Percentiles rank a stretch among this genome's conserved stretches.
Conservation (phyloP, 1,140 invertebrate genomes). For the Eupristina koningsbergeri region DNA sequence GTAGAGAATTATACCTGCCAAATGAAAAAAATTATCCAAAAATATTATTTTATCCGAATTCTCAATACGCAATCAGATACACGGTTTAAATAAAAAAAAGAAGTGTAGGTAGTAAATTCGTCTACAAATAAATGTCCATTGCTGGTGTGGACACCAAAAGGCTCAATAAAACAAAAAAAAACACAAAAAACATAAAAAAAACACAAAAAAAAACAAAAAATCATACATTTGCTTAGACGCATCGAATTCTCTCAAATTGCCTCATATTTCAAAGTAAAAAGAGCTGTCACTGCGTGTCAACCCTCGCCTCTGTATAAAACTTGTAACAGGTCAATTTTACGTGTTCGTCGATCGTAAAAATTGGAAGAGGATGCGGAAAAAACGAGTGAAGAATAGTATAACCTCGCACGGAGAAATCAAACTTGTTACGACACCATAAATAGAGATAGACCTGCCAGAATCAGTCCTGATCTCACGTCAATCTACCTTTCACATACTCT, state of each 20-base stretch:
- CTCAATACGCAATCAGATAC: not conserved
- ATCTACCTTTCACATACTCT: not conserved
- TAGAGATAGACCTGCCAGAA: not conserved
- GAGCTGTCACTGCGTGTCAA: not conserved
- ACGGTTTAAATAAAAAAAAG: not conserved
- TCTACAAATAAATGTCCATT: not conserved
- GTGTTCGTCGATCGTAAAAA: constrained; percentile 11
- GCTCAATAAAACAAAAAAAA: constrained; percentile 26
- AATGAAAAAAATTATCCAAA: not conserved
- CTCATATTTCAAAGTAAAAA: not conserved
- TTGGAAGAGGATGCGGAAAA: not conserved
- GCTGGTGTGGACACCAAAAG: not conserved
- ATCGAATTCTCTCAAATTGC: not conserved
- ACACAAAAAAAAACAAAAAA: too few species aligned
- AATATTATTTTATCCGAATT: not conserved
- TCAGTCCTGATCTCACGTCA: constrained; percentile 4
- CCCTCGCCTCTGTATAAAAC: not conserved
- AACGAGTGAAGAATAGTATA: not conserved
- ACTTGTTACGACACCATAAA: constrained; percentile 2
- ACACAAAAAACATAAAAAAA: too few species aligned
- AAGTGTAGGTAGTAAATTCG: too few species aligned
- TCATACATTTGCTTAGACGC: not conserved
- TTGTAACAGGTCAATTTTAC: constrained; percentile 17
- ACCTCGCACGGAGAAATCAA: not conserved
- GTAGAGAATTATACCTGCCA: too few species aligned